A percentile compares a stretch with the other conserved stretches of the same genome.
Evolutionary conservation across 1,140 invertebrate species (phyloP).

Genomic region (Pachypeltis micranthus): DNA sequence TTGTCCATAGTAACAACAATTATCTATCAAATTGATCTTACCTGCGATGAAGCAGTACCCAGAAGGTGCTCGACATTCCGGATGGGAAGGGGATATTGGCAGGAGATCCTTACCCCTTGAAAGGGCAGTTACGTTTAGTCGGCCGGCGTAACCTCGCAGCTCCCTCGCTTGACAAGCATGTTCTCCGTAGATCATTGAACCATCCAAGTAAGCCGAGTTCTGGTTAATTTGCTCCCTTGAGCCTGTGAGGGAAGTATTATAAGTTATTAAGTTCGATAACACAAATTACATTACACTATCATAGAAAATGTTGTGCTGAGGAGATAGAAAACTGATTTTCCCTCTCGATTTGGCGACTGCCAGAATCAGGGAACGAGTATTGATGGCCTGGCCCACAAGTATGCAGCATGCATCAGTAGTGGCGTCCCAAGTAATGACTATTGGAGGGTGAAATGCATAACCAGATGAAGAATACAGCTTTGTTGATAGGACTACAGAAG

Average conservation of each 20-base stretch:
- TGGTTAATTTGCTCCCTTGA: constrained; percentile 88
- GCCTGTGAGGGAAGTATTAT: no score
- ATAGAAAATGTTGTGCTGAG: neutral
- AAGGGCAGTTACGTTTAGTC: constrained; percentile 66
- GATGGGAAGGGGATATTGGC: constrained; percentile 54
- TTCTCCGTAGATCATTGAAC: constrained; percentile 67
- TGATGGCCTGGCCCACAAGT: no score
- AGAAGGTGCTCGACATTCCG: constrained; percentile 73
- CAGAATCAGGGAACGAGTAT: no score
- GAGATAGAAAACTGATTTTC: neutral
- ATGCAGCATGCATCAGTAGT: no score
- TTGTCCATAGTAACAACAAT: no score
- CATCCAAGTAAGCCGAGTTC: constrained; percentile 82
- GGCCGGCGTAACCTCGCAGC: constrained; percentile 63
- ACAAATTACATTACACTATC: neutral
- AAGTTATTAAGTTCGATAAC: constrained; percentile 1
- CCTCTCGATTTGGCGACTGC: no score
- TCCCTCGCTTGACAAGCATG: constrained; percentile 61
- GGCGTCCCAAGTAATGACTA: no score
- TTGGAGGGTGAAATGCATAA: no score
- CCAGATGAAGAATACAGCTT: no score
- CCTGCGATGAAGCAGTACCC: constrained; percentile 77
- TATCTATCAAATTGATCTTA: constrained; percentile 25
- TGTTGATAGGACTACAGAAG: no score
- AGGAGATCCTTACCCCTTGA: constrained; percentile 61